Percentiles rank a stretch among this genome's conserved stretches.
phyloP scores from a whole-genome alignment of 2,797 vertebrate genomes.

The Aldrovandia affinis region DNA sequence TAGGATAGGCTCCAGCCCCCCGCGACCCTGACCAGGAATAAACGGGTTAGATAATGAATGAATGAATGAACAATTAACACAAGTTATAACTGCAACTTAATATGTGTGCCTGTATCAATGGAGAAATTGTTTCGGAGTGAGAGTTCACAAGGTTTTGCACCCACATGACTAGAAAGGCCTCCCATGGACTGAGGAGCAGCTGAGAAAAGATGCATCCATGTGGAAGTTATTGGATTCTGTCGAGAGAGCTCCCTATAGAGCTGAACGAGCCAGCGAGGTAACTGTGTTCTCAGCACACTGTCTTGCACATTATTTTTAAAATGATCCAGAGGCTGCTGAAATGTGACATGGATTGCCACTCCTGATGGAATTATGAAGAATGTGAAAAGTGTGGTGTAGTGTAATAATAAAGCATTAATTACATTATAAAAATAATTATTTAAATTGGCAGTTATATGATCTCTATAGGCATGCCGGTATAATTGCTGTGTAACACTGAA shows the following conservation, averaged over 20 bases:
- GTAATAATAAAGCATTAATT: neutral
- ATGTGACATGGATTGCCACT: neutral
- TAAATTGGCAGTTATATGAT: neutral
- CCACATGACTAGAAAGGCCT: conserved; percentile 71
- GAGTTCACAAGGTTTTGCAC: conserved; percentile 58
- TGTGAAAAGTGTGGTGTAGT: neutral
- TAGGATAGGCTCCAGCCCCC: no score
- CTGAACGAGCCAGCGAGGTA: conserved; percentile 71
- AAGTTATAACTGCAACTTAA: no score
- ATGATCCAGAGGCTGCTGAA: neutral
- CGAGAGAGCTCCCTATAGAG: conserved; percentile 50
- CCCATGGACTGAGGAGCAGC: conserved; percentile 70
- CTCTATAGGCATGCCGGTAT: neutral
- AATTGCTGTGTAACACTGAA: neutral
- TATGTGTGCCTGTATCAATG: no score
- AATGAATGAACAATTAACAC: no score
- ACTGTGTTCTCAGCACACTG: conserved; percentile 21
- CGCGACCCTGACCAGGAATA: no score
- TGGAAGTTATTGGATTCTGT: conserved; percentile 63
- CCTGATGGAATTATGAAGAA: neutral
- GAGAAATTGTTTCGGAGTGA: conserved; percentile 16
- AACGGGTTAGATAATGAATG: no score
- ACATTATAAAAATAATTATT: neutral
- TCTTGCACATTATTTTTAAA: neutral
- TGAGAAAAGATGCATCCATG: conserved; percentile 68